Evolutionary conservation across 2,113 vertebrate species (phyloP), one percentile per base, ranked within the genome.

Genomic region (Trematocara marginatum): DNA sequence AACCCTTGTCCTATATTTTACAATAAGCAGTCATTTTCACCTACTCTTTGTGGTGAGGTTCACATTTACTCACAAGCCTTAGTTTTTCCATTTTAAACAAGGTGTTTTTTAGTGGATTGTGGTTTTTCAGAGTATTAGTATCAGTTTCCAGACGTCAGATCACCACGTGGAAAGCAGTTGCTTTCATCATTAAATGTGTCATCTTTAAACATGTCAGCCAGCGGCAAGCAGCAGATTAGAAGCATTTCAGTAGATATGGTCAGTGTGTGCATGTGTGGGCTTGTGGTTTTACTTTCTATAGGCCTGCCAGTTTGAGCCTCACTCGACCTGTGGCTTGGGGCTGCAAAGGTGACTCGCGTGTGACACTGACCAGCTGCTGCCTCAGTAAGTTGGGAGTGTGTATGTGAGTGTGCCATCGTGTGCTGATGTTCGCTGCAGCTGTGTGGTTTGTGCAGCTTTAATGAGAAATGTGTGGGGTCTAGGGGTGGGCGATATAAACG

Each of bases 391-490:
- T 29, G 26, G 13, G 7, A 23, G 51, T 42, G n/a, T 47, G 13
- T 79, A 57, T 82, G 82, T 51, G 69, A 6, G 12, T 52, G 20
- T 29, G 59, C 29, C 18, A 71, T 71, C 26, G 5, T 81, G 54
- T 51, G 54, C 87, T 88, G 87, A 89, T 88, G 79, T 82, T 57
- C 6, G 38, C 54, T 12, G 11, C 52, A 69, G 59, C 35, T 26
- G 3, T 56, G 66, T 18, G 56, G 61, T 80, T 78, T 83, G 6
- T 82, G 59, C 1, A 35, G 10, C 23, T 84, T 47, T 89, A 78
- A 84, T 84, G 56, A 86, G 82, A 84, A 64, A 66, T 49, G 78
- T 89, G 90, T 89, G 88, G 57, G 81, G 81, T 85, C 83, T 76
- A 29, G 29, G 29, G 29, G 29, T 5, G 29, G 29, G 29, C 29